Base-by-base conservation (phyloP, 2,113 vertebrate species). In the Neolamprologus sp. region DNA sequence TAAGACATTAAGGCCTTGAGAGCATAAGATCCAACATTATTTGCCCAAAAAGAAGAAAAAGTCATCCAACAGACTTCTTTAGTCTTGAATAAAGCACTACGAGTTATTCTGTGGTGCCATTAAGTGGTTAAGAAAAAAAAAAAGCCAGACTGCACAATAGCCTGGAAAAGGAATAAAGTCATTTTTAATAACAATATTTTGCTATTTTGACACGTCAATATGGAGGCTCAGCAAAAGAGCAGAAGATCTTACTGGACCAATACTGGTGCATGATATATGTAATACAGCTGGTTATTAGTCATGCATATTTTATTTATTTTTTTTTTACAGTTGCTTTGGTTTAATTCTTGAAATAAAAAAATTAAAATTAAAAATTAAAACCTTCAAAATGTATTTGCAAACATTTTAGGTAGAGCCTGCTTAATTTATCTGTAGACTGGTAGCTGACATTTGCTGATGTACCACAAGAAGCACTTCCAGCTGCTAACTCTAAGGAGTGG, bases 241-340 rank as follows among this genome's bases (percentile, higher is more conserved):
- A 37, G 21, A 14, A 86, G 51, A 82, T 54, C 7, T n/a, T 65
- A 37, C 33, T n/a, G 11, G 14, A 35, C 81, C 26, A 81, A 35
- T 47, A 37, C 40, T 49, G n/a, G 14, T 16, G 35, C 16, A 6
- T 58, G 14, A 58, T 37, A 10, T 37, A n/a, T 83, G 47, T 17
- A 82, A 82, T 35, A 58, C 42, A 31, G 6, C 14, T 47, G 23
- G 23, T 28, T 49, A 28, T 28, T 75, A 19, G 23, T 49, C 45
- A 19, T 16, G 21, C 8, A 1, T 3, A 1, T 3, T 16, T 17
- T 17, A 0, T 26, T 33, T 33, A 8, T 3, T 7, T 6, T 26
- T 57, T 57, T 37, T 45, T 23, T 2, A 17, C 23, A 28, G 42
- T 19, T 78, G 42, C 16, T 78, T 49, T 78, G 42, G 71, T 47